Evolutionary conservation across 1,140 invertebrate genomes (phyloP).

Genomic region (Lasioglossum baleicum): DNA sequence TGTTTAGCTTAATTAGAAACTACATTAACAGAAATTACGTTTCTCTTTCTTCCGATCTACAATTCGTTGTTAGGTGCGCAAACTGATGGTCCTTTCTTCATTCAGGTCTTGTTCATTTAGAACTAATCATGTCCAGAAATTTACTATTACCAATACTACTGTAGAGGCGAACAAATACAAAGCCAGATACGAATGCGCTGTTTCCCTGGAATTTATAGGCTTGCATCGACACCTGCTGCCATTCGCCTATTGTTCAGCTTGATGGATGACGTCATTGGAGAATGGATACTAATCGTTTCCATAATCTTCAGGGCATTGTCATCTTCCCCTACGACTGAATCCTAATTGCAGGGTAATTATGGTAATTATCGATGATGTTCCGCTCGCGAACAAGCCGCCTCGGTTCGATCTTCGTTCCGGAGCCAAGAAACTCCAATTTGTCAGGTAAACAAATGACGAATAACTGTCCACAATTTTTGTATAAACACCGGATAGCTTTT

Average conservation of each 20-base stretch:
- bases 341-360: conserved; percentile 28
- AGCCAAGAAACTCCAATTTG: not conserved
- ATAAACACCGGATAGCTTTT: too few relatives aligned
- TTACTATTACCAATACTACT: too few relatives aligned
- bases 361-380: conserved; percentile 12
- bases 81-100: too few relatives aligned
- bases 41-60: too few relatives aligned
- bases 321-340: not conserved
- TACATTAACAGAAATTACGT: too few relatives aligned
- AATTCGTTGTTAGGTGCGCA: too few relatives aligned
- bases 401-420: not conserved
- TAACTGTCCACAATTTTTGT: too few relatives aligned
- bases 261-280: conserved; percentile 24
- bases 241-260: conserved; percentile 26
- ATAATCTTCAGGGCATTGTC: conserved; percentile 27
- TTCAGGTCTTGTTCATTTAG: too few relatives aligned
- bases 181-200: too few relatives aligned
- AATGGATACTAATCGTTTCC: conserved; percentile 36
- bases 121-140: too few relatives aligned
- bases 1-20: too few relatives aligned
- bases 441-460: not conserved
- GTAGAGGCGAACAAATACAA: not conserved
- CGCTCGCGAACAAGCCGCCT: not conserved
- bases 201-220: conserved; percentile 15
- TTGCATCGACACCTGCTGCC: conserved; percentile 21